Base-by-base conservation (phyloP, 2,888 invertebrate species). In the Drosophila planitibia region DNA sequence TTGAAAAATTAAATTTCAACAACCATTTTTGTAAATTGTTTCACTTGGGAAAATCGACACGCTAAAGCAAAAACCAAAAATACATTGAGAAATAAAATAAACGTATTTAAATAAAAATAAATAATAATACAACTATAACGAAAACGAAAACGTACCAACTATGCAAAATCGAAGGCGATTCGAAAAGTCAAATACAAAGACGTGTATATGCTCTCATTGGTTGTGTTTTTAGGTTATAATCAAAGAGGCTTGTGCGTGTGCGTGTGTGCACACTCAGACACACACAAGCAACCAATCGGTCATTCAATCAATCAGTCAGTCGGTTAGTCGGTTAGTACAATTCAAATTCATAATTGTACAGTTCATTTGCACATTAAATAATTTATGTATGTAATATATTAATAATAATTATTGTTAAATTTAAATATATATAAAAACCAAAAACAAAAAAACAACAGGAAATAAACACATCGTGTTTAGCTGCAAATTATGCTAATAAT, bases 181-280 rank as follows among this genome's bases (percentile, higher is more conserved):
- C 80, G 80, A 65, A 76, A 81, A 78, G 79, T 86, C 81, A 81
- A 86, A 90, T 86, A 86, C 85, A 90, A 89, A 89, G 87, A 86
- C 74, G 84, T 85, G 85, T 86, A 91, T 89, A 92, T 92, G 92
- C 93, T 93, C 93, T 93, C 93, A 92, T 92, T 92, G 93, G 93
- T 93, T 93, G 93, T 93, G 93, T 93, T 93, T 92, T 92, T 92
- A 93, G 89, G 82, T 82, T 94, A 89, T 82, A 91, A 87, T 80
- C 85, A 87, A 91, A 80, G 69, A 70, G 57, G 78, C 79, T 76
- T 76, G 88, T 76, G 90, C 70, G 75, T 71, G 74, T 64, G 70
- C 32, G 53, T 53, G 22, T 33, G n/a, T n/a, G 52, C 63, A 37
- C 59, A 61, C 55, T 51, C 65, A 67, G 52, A 52, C 64, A 68